Evolutionary conservation across 1,140 invertebrate genomes (phyloP).

Genomic region (Drosophila burlai): DNA sequence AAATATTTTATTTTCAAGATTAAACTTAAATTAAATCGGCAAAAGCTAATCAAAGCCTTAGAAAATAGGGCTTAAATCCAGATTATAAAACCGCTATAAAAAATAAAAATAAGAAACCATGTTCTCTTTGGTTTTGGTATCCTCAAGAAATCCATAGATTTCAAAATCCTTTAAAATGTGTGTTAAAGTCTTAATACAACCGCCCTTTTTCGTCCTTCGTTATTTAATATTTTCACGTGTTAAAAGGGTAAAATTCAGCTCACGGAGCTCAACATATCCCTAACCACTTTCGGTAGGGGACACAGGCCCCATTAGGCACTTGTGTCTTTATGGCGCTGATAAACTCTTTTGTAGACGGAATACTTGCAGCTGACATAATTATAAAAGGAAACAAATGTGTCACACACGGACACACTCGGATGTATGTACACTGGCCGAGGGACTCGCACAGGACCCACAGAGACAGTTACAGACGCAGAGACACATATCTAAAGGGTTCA

Average conservation of each 20-base stretch:
- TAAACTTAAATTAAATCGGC: neutral
- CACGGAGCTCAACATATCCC: constrained; percentile 14
- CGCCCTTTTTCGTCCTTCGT: neutral
- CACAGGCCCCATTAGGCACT: constrained; percentile 37
- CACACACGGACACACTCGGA: constrained; percentile 47
- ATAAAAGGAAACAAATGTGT: constrained; percentile 81
- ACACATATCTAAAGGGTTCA: constrained; percentile 64
- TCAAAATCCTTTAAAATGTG: neutral
- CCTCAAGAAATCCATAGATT: neutral
- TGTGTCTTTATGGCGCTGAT: constrained; percentile 62
- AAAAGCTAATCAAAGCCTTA: neutral
- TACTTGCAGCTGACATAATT: constrained; percentile 81
- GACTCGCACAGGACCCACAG: constrained; percentile 60
- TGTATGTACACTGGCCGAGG: constrained; percentile 20
- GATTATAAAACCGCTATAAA: neutral
- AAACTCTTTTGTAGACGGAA: constrained; percentile 74
- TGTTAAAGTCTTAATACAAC: neutral
- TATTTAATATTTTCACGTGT: constrained; percentile 13
- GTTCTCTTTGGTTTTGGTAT: too few species aligned
- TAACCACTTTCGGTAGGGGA: constrained; percentile 17
- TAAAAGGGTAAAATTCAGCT: constrained; percentile 6
- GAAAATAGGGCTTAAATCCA: neutral
- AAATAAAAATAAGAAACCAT: neutral
- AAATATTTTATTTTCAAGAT: neutral
- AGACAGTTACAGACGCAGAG: constrained; percentile 44